Conservation (phyloP, 2,113 vertebrate species). For the Chinchilla lanigera region DNA sequence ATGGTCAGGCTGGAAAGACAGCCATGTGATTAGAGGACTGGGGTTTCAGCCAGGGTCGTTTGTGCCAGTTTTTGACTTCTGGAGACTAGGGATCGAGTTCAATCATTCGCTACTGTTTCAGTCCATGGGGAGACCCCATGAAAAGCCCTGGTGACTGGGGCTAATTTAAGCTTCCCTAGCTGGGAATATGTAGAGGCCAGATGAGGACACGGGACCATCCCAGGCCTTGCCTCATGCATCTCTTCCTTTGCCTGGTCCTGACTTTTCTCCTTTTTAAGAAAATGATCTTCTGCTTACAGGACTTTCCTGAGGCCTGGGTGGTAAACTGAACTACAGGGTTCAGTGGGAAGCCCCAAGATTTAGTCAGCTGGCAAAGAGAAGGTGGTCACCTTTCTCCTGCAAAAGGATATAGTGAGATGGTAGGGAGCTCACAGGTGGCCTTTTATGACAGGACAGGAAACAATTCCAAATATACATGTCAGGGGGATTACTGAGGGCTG, state of each 20-base stretch:
- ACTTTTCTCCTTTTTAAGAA: not conserved
- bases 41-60: not conserved
- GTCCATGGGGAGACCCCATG: not conserved
- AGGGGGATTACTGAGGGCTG: not conserved
- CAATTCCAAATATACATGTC: not conserved
- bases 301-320: not conserved
- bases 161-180: not conserved
- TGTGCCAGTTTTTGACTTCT: not conserved
- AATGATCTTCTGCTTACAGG: not conserved
- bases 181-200: not conserved
- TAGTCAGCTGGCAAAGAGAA: not conserved
- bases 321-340: not conserved
- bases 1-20: not conserved
- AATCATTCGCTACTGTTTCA: not conserved
- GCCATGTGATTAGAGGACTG: not conserved
- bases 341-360: not conserved
- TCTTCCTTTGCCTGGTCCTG: not conserved
- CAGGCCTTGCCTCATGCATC: not conserved
- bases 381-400: not conserved
- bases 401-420: not conserved
- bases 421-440: not conserved
- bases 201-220: not conserved
- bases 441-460: not conserved
- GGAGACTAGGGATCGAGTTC: not conserved
- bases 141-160: not conserved